A percentile compares a stretch with the other conserved stretches of the same genome.
phyloP scores from a whole-genome alignment of 2,797 vertebrate genomes.

The Corythornis leucogaster region DNA sequence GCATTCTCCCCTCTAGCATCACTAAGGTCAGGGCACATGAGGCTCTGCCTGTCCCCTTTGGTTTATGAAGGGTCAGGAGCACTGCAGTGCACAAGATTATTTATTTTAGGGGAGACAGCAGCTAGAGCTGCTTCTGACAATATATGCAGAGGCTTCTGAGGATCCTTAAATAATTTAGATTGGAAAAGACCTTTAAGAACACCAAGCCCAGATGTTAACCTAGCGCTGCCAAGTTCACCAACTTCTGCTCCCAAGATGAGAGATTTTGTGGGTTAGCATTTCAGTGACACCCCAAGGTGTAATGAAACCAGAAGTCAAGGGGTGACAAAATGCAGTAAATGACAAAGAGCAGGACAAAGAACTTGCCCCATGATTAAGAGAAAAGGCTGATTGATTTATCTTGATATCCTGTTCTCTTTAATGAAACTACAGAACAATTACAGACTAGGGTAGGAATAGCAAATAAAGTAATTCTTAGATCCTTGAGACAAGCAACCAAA shows the following conservation, averaged over 20 bases:
- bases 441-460: constrained; percentile 6
- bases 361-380: background rate
- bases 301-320: background rate
- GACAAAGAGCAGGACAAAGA: background rate
- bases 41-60: background rate
- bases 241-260: background rate
- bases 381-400: constrained; percentile 31
- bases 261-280: background rate
- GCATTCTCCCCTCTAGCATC: background rate
- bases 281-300: background rate
- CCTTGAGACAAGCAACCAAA: constrained; percentile 36
- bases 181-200: background rate
- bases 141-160: background rate
- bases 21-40: fast-evolving
- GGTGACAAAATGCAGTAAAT: background rate
- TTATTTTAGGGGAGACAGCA: background rate
- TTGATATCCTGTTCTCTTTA: constrained; percentile 13
- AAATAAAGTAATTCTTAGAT: constrained; percentile 60
- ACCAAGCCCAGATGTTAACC: background rate
- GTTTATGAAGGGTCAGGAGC: background rate
- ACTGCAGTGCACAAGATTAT: fast-evolving
- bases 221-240: background rate
- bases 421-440: constrained; percentile 36
- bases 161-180: fast-evolving
- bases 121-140: background rate